A percentile compares a stretch with the other conserved stretches of the same genome.
Evolutionary conservation across 1,140 invertebrate species (phyloP).

Genomic region (Drepana arcuata): DNA sequence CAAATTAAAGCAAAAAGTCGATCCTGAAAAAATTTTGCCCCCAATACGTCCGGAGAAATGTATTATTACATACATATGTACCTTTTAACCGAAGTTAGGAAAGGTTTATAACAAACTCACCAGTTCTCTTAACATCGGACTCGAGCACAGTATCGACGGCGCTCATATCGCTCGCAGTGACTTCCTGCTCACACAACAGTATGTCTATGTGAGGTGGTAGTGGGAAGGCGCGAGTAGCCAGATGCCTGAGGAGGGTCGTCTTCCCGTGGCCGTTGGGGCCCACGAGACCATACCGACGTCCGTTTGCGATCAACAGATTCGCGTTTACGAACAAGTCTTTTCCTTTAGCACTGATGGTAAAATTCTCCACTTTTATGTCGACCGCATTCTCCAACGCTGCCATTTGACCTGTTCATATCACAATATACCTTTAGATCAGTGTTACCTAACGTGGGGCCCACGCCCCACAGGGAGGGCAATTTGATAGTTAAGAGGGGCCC

Average conservation of each 20-base stretch:
- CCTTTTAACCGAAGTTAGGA: background rate
- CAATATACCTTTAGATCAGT: no score
- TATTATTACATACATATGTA: no score
- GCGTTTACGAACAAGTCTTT: constrained; percentile 99
- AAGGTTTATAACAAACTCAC: constrained; percentile 22
- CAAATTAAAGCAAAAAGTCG: no score
- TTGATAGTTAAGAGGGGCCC: no score
- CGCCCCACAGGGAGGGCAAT: no score
- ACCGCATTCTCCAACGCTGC: constrained; percentile 93
- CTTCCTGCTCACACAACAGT: constrained; percentile 98
- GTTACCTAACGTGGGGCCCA: no score
- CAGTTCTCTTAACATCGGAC: constrained; percentile 90
- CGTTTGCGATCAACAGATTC: constrained; percentile 92
- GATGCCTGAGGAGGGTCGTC: constrained; percentile 96
- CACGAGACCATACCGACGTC: constrained; percentile 96
- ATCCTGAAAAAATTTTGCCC: no score
- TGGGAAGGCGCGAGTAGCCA: constrained; percentile 87
- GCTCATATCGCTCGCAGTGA: constrained; percentile 89
- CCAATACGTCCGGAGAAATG: no score
- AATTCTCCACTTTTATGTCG: constrained; percentile 99
- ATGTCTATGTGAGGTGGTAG: constrained; percentile 98
- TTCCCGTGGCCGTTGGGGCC: constrained; percentile 99
- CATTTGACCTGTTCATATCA: constrained; percentile 79
- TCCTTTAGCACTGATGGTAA: constrained; percentile 97
- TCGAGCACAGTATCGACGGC: constrained; percentile 95